Evolutionary conservation across 2,888 invertebrate species (phyloP).

Genomic region (Acrobasis consociella): DNA sequence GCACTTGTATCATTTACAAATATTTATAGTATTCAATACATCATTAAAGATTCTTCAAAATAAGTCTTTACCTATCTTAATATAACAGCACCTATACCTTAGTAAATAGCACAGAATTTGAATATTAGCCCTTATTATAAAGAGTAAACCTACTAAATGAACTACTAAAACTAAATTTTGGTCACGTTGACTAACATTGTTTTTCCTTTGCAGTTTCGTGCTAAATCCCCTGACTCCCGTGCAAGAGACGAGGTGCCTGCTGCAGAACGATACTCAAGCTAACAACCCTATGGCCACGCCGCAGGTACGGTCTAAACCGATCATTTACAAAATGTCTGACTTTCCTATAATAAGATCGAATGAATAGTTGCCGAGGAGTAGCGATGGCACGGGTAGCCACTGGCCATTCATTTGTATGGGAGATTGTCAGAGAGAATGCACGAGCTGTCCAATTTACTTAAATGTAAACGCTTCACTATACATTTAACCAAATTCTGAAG

Average conservation of each 20-base stretch:
- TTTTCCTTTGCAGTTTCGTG: constrained; percentile 88
- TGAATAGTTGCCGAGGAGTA: constrained; percentile 22
- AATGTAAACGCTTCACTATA: constrained; percentile 4
- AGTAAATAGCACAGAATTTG: too few relatives aligned
- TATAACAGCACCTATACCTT: too few relatives aligned
- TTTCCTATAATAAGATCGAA: constrained; percentile 15
- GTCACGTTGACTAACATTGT: constrained; percentile 15
- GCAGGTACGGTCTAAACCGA: constrained; percentile 66
- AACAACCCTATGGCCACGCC: constrained; percentile 94
- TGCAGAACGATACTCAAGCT: constrained; percentile 96
- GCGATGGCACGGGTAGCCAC: constrained; percentile 4
- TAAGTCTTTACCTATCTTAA: too few relatives aligned
- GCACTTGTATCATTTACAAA: too few relatives aligned
- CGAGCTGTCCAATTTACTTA: constrained; percentile 18
- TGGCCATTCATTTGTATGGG: constrained; percentile 18
- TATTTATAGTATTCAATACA: too few relatives aligned
- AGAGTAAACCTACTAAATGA: too few relatives aligned
- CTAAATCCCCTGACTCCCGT: constrained; percentile 95
- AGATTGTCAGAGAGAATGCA: constrained; percentile 21
- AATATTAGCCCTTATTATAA: too few relatives aligned
- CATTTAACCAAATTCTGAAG: constrained; percentile 12
- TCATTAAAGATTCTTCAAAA: too few relatives aligned
- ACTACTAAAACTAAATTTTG: neutral
- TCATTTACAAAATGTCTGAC: constrained; percentile 16
- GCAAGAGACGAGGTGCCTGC: constrained; percentile 94